Conservation (phyloP, 2,888 invertebrate species). For the Barypeithes pellucidus region DNA sequence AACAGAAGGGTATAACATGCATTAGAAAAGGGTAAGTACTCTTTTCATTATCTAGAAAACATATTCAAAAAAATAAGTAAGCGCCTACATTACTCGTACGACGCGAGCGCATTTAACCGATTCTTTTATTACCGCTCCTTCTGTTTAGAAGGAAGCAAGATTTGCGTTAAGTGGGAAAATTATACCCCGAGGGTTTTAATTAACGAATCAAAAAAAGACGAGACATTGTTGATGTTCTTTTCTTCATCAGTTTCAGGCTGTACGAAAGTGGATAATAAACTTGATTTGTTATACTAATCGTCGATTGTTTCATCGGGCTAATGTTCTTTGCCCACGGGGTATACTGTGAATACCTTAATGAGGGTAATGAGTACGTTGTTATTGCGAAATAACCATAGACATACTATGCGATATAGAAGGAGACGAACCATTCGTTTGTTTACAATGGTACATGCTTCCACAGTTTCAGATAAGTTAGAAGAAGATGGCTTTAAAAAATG, state of each 20-base stretch:
- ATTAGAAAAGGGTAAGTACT: constrained; percentile 80
- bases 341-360: not conserved
- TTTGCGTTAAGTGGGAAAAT: constrained; percentile 32
- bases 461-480: too few species aligned
- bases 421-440: too few species aligned
- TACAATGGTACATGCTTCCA: too few species aligned
- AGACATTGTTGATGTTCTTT: not conserved
- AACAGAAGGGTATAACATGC: constrained; percentile 77
- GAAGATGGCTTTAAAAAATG: too few species aligned
- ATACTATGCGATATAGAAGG: too few species aligned
- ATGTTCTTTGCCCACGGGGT: not conserved
- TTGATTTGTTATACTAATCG: not conserved
- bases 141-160: constrained; percentile 32
- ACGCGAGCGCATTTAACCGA: too few species aligned
- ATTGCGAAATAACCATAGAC: too few species aligned
- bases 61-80: too few species aligned
- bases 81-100: too few species aligned
- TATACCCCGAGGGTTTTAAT: constrained; percentile 32
- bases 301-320: not conserved
- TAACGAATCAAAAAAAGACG: constrained; percentile 1
- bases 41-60: too few species aligned
- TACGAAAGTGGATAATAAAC: constrained; percentile 15
- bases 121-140: constrained; percentile 31
- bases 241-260: not conserved
- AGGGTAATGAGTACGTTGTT: too few species aligned